Evolutionary conservation across 2,888 invertebrate species (phyloP).

Genomic region (Ophion costatus): DNA sequence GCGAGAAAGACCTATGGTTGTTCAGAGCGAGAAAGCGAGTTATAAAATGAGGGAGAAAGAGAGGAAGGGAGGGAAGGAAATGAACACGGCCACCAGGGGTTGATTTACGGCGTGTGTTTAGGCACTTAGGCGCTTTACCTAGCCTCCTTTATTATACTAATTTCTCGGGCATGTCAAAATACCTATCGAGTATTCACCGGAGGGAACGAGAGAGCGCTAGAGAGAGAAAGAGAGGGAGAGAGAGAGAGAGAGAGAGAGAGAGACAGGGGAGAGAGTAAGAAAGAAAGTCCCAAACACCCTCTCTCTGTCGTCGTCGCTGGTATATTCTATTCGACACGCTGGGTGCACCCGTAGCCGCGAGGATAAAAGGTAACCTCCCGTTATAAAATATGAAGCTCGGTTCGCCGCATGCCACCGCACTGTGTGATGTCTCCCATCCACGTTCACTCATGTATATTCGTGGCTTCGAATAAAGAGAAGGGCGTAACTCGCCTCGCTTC

Average conservation of each 20-base stretch:
- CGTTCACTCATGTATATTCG: background rate
- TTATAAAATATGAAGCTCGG: conserved; percentile 77
- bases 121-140: conserved; percentile 76
- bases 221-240: conserved; percentile 19
- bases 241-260: conserved; percentile 2
- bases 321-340: conserved; percentile 81
- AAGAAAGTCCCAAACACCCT: background rate
- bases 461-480: background rate
- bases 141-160: conserved; percentile 82
- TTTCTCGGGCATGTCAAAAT: conserved; percentile 82
- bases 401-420: conserved; percentile 64
- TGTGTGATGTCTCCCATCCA: conserved; percentile 27
- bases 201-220: conserved; percentile 15
- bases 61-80: conserved; percentile 68
- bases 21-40: conserved; percentile 37
- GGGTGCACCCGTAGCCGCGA: conserved; percentile 79
- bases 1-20: conserved; percentile 21
- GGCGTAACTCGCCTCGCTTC: background rate
- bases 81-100: conserved; percentile 61
- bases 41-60: conserved; percentile 65
- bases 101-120: conserved; percentile 82
- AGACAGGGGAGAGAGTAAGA: background rate
- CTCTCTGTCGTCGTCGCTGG: conserved; percentile 53
- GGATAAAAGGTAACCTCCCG: conserved; percentile 77
- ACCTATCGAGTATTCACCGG: conserved; percentile 70